phyloP scores from a whole-genome alignment of 2,797 vertebrate genomes.

The Mus minutoides region DNA sequence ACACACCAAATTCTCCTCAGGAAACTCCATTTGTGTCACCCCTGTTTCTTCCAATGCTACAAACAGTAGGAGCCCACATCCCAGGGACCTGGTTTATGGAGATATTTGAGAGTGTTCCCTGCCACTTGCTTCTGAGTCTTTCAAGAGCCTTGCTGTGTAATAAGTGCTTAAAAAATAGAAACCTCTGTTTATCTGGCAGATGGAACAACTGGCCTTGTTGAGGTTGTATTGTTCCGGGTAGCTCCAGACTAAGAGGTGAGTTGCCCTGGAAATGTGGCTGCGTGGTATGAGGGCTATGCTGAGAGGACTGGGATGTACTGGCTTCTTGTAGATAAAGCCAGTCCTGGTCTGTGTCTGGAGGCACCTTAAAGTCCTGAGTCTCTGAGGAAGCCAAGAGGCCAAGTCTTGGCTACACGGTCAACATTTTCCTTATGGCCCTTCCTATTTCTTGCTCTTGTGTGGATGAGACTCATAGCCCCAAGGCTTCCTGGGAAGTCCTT shows the following conservation, averaged over 20 bases:
- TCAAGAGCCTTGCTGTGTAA: conserved; percentile 18
- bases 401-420: not conserved
- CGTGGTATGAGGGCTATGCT: not conserved
- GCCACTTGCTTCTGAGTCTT: conserved; percentile 34
- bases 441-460: not conserved
- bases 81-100: not conserved
- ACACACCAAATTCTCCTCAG: not conserved
- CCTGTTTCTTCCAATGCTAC: conserved; percentile 4
- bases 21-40: conserved; percentile 30
- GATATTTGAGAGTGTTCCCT: conserved; percentile 37
- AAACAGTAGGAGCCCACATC: not conserved
- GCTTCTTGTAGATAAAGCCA: not conserved
- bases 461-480: not conserved
- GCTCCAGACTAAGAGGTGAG: conserved; percentile 5
- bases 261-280: not conserved
- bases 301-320: not conserved
- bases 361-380: not conserved
- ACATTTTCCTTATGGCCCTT: not conserved
- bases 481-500: not conserved
- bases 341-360: not conserved
- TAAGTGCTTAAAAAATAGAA: conserved; percentile 18
- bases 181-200: conserved; percentile 50
- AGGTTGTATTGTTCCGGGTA: not conserved
- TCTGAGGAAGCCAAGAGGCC: not conserved
- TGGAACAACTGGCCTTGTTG: not conserved